A percentile compares a stretch with the other conserved stretches of the same genome.
phyloP scores from a whole-genome alignment of 2,888 invertebrate species.

The Mallateleia sp. region DNA sequence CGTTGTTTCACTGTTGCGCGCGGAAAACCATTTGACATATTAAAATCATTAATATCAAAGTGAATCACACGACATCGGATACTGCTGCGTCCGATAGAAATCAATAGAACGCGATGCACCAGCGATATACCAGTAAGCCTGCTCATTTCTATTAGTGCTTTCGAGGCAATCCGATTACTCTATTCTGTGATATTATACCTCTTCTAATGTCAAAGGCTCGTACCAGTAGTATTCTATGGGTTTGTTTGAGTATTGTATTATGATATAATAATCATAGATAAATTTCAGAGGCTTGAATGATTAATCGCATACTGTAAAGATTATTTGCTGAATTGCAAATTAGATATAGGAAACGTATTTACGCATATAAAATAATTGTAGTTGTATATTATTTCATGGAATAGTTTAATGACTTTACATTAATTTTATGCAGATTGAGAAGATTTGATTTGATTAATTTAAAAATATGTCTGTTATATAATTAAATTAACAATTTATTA shows the following conservation, averaged over 20 bases:
- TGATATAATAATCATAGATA: neutral
- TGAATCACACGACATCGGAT: slow-evolving; percentile 41
- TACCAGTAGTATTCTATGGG: slow-evolving; percentile 6
- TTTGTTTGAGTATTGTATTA: neutral
- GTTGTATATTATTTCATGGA: too few relatives aligned
- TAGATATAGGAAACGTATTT: neutral
- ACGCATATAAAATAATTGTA: too few relatives aligned
- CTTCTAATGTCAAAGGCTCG: slow-evolving; percentile 36
- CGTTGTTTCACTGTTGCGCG: slow-evolving; percentile 17
- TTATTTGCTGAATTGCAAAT: neutral
- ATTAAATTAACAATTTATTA: too few relatives aligned
- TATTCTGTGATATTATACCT: slow-evolving; percentile 25
- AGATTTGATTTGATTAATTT: too few relatives aligned
- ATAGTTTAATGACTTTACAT: too few relatives aligned
- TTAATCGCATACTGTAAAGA: neutral
- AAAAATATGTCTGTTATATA: too few relatives aligned
- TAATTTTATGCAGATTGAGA: too few relatives aligned
- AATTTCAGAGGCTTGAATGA: neutral
- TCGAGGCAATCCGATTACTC: slow-evolving; percentile 44
- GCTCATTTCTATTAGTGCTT: slow-evolving; percentile 61
- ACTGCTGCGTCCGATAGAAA: slow-evolving; percentile 37
- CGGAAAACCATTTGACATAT: slow-evolving; percentile 51
- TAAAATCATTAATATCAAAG: slow-evolving; percentile 64
- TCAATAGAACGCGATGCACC: slow-evolving; percentile 31
- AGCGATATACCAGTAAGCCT: neutral